phyloP scores from a whole-genome alignment of 2,888 invertebrate species.

The Yponomeuta sedellus region DNA sequence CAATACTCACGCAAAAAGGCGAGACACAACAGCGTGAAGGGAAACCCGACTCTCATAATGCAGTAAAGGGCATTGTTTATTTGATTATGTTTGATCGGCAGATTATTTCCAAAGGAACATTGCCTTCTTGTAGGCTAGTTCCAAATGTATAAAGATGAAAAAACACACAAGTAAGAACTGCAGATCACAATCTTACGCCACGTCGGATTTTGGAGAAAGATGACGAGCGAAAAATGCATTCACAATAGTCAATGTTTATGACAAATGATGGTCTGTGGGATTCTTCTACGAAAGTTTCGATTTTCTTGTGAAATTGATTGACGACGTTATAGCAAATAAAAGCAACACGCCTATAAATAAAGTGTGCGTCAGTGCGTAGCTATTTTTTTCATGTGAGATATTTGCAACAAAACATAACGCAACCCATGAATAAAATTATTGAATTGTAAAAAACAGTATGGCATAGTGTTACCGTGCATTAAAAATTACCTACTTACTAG shows the following conservation, averaged over 20 bases:
- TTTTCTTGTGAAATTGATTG: background rate
- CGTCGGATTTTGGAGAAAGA: conserved; percentile 28
- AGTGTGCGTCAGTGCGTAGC: background rate
- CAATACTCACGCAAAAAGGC: conserved; percentile 45
- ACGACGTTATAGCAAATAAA: background rate
- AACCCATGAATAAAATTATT: too few relatives aligned
- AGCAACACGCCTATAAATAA: conserved; percentile 1
- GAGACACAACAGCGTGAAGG: conserved; percentile 39
- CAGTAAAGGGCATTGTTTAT: background rate
- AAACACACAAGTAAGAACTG: conserved; percentile 29
- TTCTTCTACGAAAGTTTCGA: conserved; percentile 33
- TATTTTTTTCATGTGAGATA: background rate
- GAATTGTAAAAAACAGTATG: too few relatives aligned
- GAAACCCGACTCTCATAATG: conserved; percentile 23
- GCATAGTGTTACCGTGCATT: too few relatives aligned
- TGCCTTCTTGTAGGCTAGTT: conserved; percentile 14
- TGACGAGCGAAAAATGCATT: conserved; percentile 45
- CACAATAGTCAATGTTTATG: conserved; percentile 34
- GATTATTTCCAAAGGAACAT: background rate
- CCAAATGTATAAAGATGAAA: conserved; percentile 47
- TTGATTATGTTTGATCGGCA: background rate
- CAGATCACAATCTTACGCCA: conserved; percentile 12
- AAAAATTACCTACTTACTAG: too few relatives aligned
- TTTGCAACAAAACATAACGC: too few relatives aligned
- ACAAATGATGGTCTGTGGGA: conserved; percentile 38